Conservation (phyloP, 1,140 invertebrate genomes). For the Listronotus bonariensis region DNA sequence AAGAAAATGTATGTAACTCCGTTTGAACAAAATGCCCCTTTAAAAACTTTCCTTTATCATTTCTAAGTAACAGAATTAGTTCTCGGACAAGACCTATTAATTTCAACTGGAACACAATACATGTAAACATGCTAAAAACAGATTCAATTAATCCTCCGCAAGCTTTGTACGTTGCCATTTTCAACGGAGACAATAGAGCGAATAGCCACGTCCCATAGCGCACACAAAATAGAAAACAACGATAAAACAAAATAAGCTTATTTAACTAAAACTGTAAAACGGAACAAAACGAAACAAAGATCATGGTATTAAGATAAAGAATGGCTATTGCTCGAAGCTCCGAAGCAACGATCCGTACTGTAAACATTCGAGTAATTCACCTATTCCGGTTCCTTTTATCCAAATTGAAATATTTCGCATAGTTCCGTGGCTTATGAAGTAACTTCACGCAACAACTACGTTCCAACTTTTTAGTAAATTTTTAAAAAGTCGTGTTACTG, state of each 20-base stretch:
- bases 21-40: background rate
- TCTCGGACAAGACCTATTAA: conserved; percentile 21
- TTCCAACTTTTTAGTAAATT: background rate
- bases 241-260: conserved; percentile 37
- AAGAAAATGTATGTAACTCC: background rate
- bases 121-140: conserved; percentile 36
- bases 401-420: conserved; percentile 45
- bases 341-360: conserved; percentile 29
- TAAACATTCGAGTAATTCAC: conserved; percentile 43
- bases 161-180: conserved; percentile 16
- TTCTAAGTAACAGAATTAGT: conserved; percentile 11
- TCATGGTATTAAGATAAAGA: conserved; percentile 39
- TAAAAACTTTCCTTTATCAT: conserved; percentile 3
- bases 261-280: conserved; percentile 39
- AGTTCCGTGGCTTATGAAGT: conserved; percentile 24
- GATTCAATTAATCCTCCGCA: conserved; percentile 30
- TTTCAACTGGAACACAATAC: conserved; percentile 23
- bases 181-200: conserved; percentile 15
- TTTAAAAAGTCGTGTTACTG: no score
- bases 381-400: conserved; percentile 42
- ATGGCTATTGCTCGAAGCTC: conserved; percentile 22
- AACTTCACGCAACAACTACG: conserved; percentile 31
- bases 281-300: conserved; percentile 36
- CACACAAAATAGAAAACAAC: conserved; percentile 33
- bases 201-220: conserved; percentile 19